Evolutionary conservation across 1,140 invertebrate genomes (phyloP), one percentile per base, ranked within the genome.

Genomic region (Drosophila grimshawi): DNA sequence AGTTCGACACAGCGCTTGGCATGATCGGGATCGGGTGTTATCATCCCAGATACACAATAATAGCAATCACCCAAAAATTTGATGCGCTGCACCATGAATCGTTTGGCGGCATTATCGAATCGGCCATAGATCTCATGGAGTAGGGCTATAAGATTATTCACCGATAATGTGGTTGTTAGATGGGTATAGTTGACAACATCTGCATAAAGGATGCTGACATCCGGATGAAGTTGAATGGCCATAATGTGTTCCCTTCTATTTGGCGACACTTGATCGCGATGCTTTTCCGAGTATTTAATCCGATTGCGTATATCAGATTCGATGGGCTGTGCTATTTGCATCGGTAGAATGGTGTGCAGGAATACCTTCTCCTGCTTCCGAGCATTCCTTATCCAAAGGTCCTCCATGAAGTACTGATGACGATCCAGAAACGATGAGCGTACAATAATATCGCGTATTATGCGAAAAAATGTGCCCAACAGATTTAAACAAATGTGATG

Each of bases 121-220:
- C 96, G 95, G 0, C 97, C 97, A 93, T 98, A 99, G 0, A 99
- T 93, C 85, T 99, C 97, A 91, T 99, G 98, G 4, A 99, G 93
- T 0, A 97, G 95, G 90, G 97, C 95, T 0, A 99, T 97, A 49
- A 99, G 94, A 68, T 96, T 95, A 86, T 96, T 95, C 0, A 97
- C 96, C 0, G 95, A 93, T 39, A 99, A 93, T 1, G 95, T 96
- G 0, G 96, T 96, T 0, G 98, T 98, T 80, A 99, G 94, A 35
- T 96, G 94, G 0, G 98, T 98, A 90, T 98, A 99, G 90, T 99
- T 98, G 2, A 99, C 98, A 45, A 99, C 97, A 92, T 99, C 98
- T 0, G 98, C 98, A 93, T 98, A 99, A 2, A 99, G 93, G 76
- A 99, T 98, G 65, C 96, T 97, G 5, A 99, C 97, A 92, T 98